phyloP scores from a whole-genome alignment of 2,797 vertebrate species.

The Silurus aristotelis region DNA sequence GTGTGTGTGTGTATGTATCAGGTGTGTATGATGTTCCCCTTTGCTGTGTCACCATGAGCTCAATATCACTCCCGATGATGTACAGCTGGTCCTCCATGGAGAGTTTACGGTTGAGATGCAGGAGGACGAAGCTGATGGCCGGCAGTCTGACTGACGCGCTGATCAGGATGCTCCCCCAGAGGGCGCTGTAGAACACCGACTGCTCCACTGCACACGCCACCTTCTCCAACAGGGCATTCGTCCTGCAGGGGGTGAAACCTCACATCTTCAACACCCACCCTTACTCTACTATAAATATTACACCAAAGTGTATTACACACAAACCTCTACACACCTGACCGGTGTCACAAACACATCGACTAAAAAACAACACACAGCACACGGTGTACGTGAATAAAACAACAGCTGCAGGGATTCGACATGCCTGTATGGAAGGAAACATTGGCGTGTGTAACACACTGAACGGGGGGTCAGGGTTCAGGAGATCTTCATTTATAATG shows the following conservation, averaged over 20 bases:
- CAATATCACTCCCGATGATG: constrained; percentile 97
- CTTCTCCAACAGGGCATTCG: constrained; percentile 93
- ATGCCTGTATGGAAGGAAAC: too few relatives aligned
- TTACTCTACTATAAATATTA: too few relatives aligned
- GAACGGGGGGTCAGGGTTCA: too few relatives aligned
- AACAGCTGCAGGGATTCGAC: too few relatives aligned
- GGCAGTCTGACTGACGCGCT: constrained; percentile 94
- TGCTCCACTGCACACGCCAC: constrained; percentile 95
- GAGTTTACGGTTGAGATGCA: constrained; percentile 95
- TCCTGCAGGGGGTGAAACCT: constrained; percentile 68
- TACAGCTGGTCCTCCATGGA: constrained; percentile 99
- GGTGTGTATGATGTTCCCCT: too few relatives aligned
- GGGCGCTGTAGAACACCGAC: constrained; percentile 94
- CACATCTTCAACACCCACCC: neutral
- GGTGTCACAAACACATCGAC: too few relatives aligned
- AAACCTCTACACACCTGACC: too few relatives aligned
- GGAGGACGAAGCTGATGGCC: constrained; percentile 92
- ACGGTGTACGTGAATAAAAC: too few relatives aligned
- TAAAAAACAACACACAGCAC: too few relatives aligned
- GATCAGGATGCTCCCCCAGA: constrained; percentile 98
- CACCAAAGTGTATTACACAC: too few relatives aligned
- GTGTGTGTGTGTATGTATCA: too few relatives aligned
- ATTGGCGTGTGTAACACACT: too few relatives aligned
- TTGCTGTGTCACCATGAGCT: constrained; percentile 87
- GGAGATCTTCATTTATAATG: neutral